These are phyloP conservation scores for Xylocampa areola DNA, from an alignment of 2,888 invertebrate genomes.

Conservation along the genomic window DNA sequence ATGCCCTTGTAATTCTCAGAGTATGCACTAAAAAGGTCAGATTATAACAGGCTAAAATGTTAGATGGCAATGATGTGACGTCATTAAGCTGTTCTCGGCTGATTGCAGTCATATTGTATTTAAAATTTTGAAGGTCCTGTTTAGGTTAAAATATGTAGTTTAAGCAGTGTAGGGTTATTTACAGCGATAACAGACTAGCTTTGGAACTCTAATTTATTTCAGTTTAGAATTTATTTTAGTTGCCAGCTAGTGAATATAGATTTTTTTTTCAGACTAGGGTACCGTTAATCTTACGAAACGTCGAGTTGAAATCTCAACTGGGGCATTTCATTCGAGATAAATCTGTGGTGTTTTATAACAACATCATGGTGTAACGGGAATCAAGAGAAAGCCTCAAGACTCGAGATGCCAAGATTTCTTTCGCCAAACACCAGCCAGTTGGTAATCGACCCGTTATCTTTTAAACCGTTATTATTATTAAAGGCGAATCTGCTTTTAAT, in stretches of 20 bases:
- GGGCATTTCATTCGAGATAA: constrained; percentile 52
- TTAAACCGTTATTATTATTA: constrained; percentile 53
- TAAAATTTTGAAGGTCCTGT: constrained; percentile 9
- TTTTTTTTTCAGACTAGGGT: constrained; percentile 26
- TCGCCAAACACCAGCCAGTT: constrained; percentile 43
- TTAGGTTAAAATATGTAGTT: too few relatives aligned
- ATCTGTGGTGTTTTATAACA: constrained; percentile 35
- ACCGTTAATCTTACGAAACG: constrained; percentile 47
- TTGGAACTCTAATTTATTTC: too few relatives aligned
- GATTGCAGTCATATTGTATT: constrained; percentile 14
- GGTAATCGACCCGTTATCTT: constrained; percentile 49
- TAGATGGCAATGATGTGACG: constrained; percentile 40
- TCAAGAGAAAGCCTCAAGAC: constrained; percentile 54
- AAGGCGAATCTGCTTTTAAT: constrained; percentile 22
- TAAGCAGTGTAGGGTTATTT: too few relatives aligned
- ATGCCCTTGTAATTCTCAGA: constrained; percentile 49
- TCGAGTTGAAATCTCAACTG: constrained; percentile 37
- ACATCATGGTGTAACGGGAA: constrained; percentile 57
- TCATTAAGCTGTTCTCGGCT: constrained; percentile 36
- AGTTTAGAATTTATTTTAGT: too few relatives aligned
- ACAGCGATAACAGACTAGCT: too few relatives aligned
- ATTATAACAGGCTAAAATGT: constrained; percentile 34
- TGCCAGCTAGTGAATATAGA: constrained; percentile 1
- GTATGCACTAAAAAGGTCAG: constrained; percentile 53
- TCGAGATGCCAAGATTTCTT: constrained; percentile 46